Percentiles rank a stretch among this genome's conserved stretches.
Conservation (phyloP, 23 tunicate genomes). For the Ascidia mentula region DNA sequence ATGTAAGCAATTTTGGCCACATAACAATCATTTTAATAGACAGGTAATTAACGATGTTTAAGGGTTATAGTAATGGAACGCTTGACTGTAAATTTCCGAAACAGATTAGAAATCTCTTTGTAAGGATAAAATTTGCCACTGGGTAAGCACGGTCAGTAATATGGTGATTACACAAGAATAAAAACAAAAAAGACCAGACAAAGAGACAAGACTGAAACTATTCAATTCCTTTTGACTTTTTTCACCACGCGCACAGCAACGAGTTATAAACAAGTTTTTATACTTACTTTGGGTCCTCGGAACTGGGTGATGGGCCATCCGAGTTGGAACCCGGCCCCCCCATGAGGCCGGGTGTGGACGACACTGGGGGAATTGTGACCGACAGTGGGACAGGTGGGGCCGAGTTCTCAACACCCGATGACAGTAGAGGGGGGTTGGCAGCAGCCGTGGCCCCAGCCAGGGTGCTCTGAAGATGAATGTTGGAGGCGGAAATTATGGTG, state of each 20-base stretch:
- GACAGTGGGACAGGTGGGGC: slow-evolving; percentile 41
- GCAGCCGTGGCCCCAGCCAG: slow-evolving; percentile 44
- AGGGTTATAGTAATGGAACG: too few species aligned
- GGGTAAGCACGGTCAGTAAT: too few species aligned
- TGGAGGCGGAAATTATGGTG: slow-evolving; percentile 8
- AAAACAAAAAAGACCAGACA: neutral
- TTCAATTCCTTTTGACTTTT: neutral
- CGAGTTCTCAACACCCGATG: slow-evolving; percentile 32
- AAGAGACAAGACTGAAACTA: neutral
- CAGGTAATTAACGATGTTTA: too few species aligned
- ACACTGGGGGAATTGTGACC: slow-evolving; percentile 73
- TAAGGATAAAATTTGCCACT: too few species aligned
- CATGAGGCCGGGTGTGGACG: slow-evolving; percentile 52
- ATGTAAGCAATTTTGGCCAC: too few species aligned
- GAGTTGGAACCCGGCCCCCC: slow-evolving; percentile 78
- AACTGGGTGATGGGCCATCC: slow-evolving; percentile 83
- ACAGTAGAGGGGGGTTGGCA: slow-evolving; percentile 36
- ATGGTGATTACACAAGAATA: too few species aligned
- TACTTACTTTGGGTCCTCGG: slow-evolving; percentile 75
- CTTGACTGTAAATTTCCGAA: too few species aligned
- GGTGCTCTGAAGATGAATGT: slow-evolving; percentile 40
- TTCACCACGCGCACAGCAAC: neutral
- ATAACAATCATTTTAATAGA: too few species aligned
- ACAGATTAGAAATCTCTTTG: too few species aligned
- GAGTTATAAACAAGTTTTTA: too few species aligned